Evolutionary conservation across 2,888 invertebrate species (phyloP).

Genomic region (Oscheius sp.): DNA sequence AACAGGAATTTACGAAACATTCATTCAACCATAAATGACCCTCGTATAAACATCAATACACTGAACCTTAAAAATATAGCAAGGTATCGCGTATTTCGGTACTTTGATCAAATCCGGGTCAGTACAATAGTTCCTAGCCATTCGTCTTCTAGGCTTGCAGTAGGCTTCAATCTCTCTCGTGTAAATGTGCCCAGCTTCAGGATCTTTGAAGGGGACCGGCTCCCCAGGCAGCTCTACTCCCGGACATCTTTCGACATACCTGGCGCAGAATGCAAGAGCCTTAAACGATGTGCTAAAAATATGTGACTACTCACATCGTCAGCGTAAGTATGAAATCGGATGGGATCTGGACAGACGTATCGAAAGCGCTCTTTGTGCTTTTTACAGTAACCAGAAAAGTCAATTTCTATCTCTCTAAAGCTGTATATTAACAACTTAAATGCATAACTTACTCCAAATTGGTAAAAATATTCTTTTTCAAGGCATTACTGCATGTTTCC

Average conservation of each 20-base stretch:
- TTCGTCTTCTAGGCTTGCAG: constrained; percentile 46
- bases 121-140: constrained; percentile 55
- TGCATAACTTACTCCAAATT: constrained; percentile 43
- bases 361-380: constrained; percentile 50
- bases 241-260: constrained; percentile 55
- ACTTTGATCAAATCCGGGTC: constrained; percentile 53
- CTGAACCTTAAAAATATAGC: constrained; percentile 49
- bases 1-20: not conserved
- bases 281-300: constrained; percentile 14
- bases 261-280: constrained; percentile 57
- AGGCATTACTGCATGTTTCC: constrained; percentile 45
- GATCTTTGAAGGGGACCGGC: constrained; percentile 47
- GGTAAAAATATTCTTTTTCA: constrained; percentile 54
- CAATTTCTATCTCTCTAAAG: constrained; percentile 49
- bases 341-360: constrained; percentile 57
- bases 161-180: constrained; percentile 50
- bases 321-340: constrained; percentile 52
- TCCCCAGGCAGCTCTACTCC: constrained; percentile 44
- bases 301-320: constrained; percentile 40
- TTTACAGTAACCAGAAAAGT: constrained; percentile 52
- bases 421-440: not conserved
- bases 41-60: constrained; percentile 53
- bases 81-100: constrained; percentile 47
- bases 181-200: constrained; percentile 54
- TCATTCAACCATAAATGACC: constrained; percentile 42